Evolutionary conservation across 2,113 vertebrate genomes (phyloP).

Genomic region (Elephas maximus): DNA sequence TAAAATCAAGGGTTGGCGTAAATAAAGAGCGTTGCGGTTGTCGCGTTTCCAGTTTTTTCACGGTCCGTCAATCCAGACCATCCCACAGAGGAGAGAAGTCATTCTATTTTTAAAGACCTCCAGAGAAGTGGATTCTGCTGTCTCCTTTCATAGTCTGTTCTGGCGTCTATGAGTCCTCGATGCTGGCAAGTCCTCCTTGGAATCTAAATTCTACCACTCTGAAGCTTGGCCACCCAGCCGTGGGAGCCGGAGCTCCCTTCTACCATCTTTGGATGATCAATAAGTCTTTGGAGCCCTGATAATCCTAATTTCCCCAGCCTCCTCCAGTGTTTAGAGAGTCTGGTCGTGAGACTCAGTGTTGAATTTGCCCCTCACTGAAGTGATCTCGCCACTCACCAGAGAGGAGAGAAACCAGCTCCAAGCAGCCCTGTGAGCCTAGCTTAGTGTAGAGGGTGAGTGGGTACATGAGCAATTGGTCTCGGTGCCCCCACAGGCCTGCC

Average conservation of each 20-base stretch:
- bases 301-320: neutral
- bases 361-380: neutral
- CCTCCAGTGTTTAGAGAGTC: neutral
- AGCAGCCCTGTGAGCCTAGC: neutral
- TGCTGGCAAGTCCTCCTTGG: neutral
- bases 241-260: neutral
- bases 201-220: neutral
- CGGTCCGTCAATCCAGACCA: neutral
- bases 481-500: neutral
- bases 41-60: neutral
- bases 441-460: neutral
- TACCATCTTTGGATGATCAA: neutral
- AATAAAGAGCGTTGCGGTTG: slow-evolving; percentile 4
- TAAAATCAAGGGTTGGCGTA: neutral
- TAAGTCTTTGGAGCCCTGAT: neutral
- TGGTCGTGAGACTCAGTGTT: neutral
- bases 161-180: neutral
- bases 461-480: neutral
- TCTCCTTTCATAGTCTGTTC: neutral
- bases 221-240: neutral
- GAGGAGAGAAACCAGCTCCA: neutral
- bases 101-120: slow-evolving; percentile 63
- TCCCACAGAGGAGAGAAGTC: neutral
- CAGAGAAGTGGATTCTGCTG: slow-evolving; percentile 1
- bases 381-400: neutral